phyloP scores from a whole-genome alignment of 2,113 vertebrate genomes.

The Malurus cyaneus region DNA sequence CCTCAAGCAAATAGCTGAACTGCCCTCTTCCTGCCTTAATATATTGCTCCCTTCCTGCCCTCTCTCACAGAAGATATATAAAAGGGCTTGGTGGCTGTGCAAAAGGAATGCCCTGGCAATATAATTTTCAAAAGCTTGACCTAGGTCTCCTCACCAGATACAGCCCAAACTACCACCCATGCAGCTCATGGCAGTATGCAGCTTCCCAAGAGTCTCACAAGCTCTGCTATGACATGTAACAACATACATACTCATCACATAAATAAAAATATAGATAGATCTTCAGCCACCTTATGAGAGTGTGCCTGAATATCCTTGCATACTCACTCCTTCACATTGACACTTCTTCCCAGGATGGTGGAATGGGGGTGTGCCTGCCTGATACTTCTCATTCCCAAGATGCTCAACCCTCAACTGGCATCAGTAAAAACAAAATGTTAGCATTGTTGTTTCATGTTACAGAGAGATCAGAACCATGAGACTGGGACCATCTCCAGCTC shows the following conservation, averaged over 20 bases:
- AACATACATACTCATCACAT: not conserved
- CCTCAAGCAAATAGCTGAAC: not conserved
- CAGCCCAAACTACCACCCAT: not conserved
- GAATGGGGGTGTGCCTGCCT: not conserved
- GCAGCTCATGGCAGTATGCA: not conserved
- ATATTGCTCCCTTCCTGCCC: not conserved
- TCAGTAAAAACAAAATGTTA: not conserved
- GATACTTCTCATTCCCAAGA: not conserved
- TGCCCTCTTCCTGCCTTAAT: not conserved
- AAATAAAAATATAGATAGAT: not conserved
- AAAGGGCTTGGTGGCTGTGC: not conserved
- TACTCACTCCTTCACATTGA: not conserved
- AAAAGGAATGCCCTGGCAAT: not conserved
- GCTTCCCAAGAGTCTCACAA: not conserved
- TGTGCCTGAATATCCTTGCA: not conserved
- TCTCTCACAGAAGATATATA: not conserved
- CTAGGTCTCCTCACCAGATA: not conserved
- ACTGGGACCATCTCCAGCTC: not conserved
- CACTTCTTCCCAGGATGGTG: not conserved
- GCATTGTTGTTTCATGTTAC: not conserved
- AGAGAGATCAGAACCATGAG: not conserved
- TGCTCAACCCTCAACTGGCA: not conserved
- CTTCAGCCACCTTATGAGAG: not conserved
- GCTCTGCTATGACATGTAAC: not conserved
- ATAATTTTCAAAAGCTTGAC: not conserved